Percentiles rank a stretch among this genome's conserved stretches.
These are phyloP conservation scores for Brachionichthys hirsutus DNA, from an alignment of 2,113 vertebrate species.

Conservation along the genomic window DNA sequence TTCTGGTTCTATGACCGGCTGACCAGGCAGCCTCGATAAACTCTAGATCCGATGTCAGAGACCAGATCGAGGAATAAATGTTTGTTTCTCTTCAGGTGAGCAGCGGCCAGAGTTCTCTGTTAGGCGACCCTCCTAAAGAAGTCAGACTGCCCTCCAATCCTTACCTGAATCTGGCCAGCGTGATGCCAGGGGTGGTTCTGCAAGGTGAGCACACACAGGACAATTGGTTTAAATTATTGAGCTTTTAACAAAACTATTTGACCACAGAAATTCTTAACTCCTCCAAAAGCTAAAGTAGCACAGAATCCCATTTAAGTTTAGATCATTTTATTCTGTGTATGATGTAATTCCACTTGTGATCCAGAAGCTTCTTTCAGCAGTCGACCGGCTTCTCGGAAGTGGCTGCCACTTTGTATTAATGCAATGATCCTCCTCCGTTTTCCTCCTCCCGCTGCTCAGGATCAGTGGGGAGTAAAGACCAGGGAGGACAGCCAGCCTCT, in stretches of 20 bases:
- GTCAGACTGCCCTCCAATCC: constrained; percentile 93
- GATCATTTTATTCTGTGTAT: no score
- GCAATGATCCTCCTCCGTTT: background rate
- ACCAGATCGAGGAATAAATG: background rate
- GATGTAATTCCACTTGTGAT: no score
- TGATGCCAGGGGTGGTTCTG: constrained; percentile 87
- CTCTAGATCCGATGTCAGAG: background rate
- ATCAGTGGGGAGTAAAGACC: constrained; percentile 79
- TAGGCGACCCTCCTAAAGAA: constrained; percentile 95
- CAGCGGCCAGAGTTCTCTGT: constrained; percentile 87
- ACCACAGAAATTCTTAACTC: no score
- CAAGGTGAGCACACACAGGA: constrained; percentile 69
- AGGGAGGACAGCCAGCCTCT: constrained; percentile 68
- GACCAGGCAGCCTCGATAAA: no score
- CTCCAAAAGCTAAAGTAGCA: no score
- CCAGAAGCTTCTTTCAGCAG: no score
- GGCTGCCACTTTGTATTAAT: background rate
- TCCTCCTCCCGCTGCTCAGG: constrained; percentile 51
- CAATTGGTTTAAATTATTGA: no score
- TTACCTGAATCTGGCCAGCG: constrained; percentile 94
- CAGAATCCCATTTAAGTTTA: no score
- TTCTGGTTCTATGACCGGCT: no score
- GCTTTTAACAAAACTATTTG: background rate
- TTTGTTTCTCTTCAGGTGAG: constrained; percentile 68
- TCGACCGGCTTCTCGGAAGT: background rate